These are phyloP conservation scores for Cataglyphis albicans DNA, from an alignment of 2,888 invertebrate genomes.

Conservation along the genomic window DNA sequence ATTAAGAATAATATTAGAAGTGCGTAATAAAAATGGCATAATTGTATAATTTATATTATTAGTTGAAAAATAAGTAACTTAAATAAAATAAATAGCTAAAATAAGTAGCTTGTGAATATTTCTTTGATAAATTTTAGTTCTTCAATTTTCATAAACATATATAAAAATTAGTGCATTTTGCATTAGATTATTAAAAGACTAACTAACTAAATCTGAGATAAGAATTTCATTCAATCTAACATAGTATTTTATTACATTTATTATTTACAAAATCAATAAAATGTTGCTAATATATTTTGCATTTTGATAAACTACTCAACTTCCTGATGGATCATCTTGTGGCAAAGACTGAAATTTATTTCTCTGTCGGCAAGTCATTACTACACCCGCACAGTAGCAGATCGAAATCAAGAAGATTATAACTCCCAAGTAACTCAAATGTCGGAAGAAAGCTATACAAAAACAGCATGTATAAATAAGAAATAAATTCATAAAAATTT, in stretches of 20 bases:
- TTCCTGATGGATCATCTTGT: constrained; percentile 1
- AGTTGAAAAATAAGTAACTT: neutral
- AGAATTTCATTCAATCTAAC: neutral
- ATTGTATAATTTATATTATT: neutral
- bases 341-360: constrained; percentile 83
- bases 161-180: neutral
- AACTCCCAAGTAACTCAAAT: constrained; percentile 88
- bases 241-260: neutral
- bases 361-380: constrained; percentile 87
- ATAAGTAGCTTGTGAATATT: neutral
- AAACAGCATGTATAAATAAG: neutral
- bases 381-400: constrained; percentile 88
- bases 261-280: neutral
- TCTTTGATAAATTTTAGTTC: neutral
- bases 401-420: constrained; percentile 87
- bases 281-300: neutral
- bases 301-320: neutral
- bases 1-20: neutral
- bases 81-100: neutral
- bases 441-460: constrained; percentile 87
- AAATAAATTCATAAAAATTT: neutral
- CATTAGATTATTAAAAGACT: neutral
- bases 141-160: neutral
- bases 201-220: neutral
- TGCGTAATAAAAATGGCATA: neutral